phyloP scores from a whole-genome alignment of 2,113 vertebrate species.

The Penelope pileata region DNA sequence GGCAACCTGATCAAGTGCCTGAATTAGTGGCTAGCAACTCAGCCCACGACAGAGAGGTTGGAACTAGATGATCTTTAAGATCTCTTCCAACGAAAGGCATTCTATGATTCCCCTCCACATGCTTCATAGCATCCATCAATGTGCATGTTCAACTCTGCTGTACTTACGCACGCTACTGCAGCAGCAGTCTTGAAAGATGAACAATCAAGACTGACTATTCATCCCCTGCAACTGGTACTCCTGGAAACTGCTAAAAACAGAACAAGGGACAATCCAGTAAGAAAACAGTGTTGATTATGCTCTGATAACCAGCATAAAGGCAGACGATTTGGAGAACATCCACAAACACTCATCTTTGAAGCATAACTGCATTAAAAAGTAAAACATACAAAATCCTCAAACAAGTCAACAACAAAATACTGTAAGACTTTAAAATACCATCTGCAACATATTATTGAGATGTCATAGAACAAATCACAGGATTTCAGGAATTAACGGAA shows the following conservation, averaged over 20 bases:
- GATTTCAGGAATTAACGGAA: neutral
- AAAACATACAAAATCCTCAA: slow-evolving; percentile 20
- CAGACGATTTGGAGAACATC: neutral
- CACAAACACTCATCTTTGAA: neutral
- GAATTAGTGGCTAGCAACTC: too few relatives aligned
- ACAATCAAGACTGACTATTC: neutral
- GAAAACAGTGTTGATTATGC: neutral
- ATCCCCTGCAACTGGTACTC: neutral
- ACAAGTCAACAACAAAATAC: neutral
- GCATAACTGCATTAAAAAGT: neutral
- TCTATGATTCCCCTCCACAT: too few relatives aligned
- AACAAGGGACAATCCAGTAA: neutral
- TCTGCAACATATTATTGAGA: neutral
- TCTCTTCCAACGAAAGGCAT: too few relatives aligned
- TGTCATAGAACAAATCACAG: neutral
- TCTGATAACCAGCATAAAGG: neutral
- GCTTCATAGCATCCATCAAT: neutral
- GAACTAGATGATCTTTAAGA: too few relatives aligned
- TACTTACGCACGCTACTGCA: neutral
- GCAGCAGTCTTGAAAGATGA: neutral
- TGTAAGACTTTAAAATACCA: neutral
- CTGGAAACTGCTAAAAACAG: neutral
- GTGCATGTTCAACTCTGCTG: neutral
- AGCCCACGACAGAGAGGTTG: too few relatives aligned
- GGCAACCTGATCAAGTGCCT: too few relatives aligned